Evolutionary conservation across 2,113 vertebrate species (phyloP), one percentile per base, ranked within the genome.

Genomic region (Corythornis vintsioides): DNA sequence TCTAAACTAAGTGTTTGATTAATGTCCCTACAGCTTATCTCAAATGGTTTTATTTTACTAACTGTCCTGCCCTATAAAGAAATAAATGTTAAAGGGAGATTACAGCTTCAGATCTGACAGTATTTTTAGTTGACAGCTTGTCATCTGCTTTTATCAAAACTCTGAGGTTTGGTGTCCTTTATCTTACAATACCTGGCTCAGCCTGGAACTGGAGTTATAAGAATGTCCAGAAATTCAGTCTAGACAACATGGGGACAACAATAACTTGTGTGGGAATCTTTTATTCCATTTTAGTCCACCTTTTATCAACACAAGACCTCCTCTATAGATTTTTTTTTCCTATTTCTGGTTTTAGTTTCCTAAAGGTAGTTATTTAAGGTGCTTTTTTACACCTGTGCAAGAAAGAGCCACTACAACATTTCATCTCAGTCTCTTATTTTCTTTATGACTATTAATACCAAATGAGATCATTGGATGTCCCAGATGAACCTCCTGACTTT

Each of bases 401-500:
- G 24, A 33, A 80, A 85, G 50, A 92, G 31, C 14, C 16, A 50
- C 66, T 60, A 7, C 0, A 0, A 45, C 4, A 11, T 88, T 85
- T 92, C 0, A 0, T 60, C n/a, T 88, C 47, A 25, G 15, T 57
- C n/a, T 63, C 43, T 50, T 67, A 31, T 56, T 79, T 90, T 94
- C 42, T 82, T 87, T 56, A 43, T 48, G 17, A 43, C 38, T 87
- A 50, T 66, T 84, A 81, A 59, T 63, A 70, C 8, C 74, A 52
- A 80, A 59, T 60, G 71, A 78, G 50, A 67, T 81, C 35, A 82
- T 75, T 79, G 84, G 40, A 76, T 81, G 29, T 60, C 31, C 29
- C 70, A 69, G 55, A 40, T 87, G 81, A 94, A 77, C 81, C 56
- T 89, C 33, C 67, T 85, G 77, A 70, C 67, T 94, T 92, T 85